phyloP scores from a whole-genome alignment of 2,113 vertebrate species.

The Bettongia penicillata region DNA sequence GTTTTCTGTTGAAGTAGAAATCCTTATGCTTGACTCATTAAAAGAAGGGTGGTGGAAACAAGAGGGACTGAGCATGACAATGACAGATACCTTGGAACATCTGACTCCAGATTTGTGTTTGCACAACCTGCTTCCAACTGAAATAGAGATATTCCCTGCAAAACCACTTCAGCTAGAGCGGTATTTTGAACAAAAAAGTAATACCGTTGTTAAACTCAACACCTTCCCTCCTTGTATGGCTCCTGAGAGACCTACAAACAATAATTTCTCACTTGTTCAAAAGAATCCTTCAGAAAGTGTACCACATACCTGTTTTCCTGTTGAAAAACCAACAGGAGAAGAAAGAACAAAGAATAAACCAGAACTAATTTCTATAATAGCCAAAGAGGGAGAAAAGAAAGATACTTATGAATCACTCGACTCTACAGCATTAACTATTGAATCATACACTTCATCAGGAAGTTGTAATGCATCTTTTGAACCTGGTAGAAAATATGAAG shows the following conservation, averaged over 20 bases:
- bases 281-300: slow-evolving; percentile 40
- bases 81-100: slow-evolving; percentile 66
- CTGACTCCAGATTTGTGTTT: slow-evolving; percentile 45
- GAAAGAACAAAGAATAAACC: slow-evolving; percentile 60
- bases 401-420: slow-evolving; percentile 38
- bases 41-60: slow-evolving; percentile 72
- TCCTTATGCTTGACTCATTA: slow-evolving; percentile 35
- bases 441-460: slow-evolving; percentile 36
- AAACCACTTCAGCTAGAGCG: slow-evolving; percentile 75
- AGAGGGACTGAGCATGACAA: slow-evolving; percentile 56
- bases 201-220: background rate
- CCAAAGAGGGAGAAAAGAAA: slow-evolving; percentile 48
- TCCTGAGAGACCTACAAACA: slow-evolving; percentile 57
- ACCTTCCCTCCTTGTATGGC: slow-evolving; percentile 39
- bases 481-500: slow-evolving; percentile 33
- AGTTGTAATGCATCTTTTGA: slow-evolving; percentile 40
- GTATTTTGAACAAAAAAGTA: slow-evolving; percentile 70
- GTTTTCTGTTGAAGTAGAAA: slow-evolving; percentile 66
- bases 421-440: slow-evolving; percentile 18
- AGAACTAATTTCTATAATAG: slow-evolving; percentile 55
- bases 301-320: slow-evolving; percentile 44
- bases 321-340: slow-evolving; percentile 50
- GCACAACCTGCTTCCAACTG: background rate
- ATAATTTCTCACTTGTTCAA: slow-evolving; percentile 28
- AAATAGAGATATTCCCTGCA: slow-evolving; percentile 67